Percentiles rank a stretch among this genome's conserved stretches.
phyloP scores from a whole-genome alignment of 2,888 invertebrate genomes.

The Agrotis exclamationis region DNA sequence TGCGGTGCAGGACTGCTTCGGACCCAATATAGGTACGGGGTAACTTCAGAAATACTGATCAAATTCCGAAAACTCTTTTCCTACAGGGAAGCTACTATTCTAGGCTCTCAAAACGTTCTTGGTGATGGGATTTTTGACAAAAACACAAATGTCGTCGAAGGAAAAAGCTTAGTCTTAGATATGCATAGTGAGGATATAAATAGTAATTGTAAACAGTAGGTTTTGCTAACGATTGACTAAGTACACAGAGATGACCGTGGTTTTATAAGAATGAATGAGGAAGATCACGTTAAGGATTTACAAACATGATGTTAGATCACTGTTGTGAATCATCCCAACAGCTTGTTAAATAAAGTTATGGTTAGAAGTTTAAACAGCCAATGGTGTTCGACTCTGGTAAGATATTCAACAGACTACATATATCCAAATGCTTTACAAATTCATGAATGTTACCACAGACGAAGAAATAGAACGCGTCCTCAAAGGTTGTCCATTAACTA shows the following conservation, averaged over 20 bases:
- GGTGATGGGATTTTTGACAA: not conserved
- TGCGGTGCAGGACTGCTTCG: no score
- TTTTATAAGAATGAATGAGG: not conserved
- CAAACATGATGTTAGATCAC: conserved; percentile 12
- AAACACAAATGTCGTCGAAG: not conserved
- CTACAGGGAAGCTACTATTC: not conserved
- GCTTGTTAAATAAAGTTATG: not conserved
- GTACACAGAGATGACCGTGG: conserved; percentile 3
- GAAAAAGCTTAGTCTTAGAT: conserved; percentile 10
- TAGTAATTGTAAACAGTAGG: conserved; percentile 20
- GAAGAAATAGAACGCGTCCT: conserved; percentile 31
- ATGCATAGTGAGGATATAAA: conserved; percentile 15
- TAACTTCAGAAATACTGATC: not conserved
- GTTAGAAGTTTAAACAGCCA: not conserved
- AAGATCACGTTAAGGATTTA: not conserved
- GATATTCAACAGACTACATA: not conserved
- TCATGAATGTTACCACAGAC: conserved; percentile 7
- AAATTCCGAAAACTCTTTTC: not conserved
- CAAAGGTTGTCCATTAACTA: conserved; percentile 21
- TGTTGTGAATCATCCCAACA: not conserved
- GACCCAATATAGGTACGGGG: no score
- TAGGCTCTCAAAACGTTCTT: not conserved
- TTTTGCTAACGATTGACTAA: conserved; percentile 30
- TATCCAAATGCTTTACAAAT: not conserved
- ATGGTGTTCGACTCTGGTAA: not conserved